Evolutionary conservation across 2,888 invertebrate species (phyloP), one percentile per base, ranked within the genome.

Genomic region (Steinernema scapterisci): DNA sequence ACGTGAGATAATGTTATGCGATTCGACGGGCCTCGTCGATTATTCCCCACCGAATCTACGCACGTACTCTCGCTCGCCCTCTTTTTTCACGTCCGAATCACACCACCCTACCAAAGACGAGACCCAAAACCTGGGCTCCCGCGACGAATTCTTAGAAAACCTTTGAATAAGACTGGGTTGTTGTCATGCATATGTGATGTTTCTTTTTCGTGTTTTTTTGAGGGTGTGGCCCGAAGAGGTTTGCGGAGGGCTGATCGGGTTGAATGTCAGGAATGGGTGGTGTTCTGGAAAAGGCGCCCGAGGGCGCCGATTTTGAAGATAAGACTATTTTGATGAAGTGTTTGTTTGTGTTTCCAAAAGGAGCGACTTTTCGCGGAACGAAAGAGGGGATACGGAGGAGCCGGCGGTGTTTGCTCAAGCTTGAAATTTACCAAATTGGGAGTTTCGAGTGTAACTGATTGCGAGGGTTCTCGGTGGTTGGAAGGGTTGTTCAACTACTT

Each of bases 1-100:
- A 54, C 54, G 54, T 54, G 54, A n/a, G n/a, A 54, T 54, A 54
- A 54, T 54, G 5, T 54, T 54, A 54, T 54, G 54, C 25, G 48
- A 48, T n/a, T 48, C 48, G 48, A n/a, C 48, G 48, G 48, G 7
- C 48, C 19, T 48, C 48, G 48, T 38, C 48, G 48, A 48, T 48
- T 48, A 48, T 48, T 48, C 48, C 6, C n/a, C 48, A 5, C 48
- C 13, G n/a, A n/a, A n/a, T 48, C 48, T n/a, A 16, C 48, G 7
- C 13, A 5, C 48, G 19, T 16, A 13, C 48, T 16, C 48, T 16
- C 13, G n/a, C n/a, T n/a, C n/a, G n/a, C n/a, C n/a, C n/a, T n/a
- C n/a, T n/a, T n/a, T n/a, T n/a, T n/a, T n/a, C n/a, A n/a, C n/a
- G n/a, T n/a, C n/a, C n/a, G n/a, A n/a, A n/a, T n/a, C n/a, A n/a